Evolutionary conservation across 2,888 invertebrate species (phyloP).

Genomic region (Euplexia lucipara): DNA sequence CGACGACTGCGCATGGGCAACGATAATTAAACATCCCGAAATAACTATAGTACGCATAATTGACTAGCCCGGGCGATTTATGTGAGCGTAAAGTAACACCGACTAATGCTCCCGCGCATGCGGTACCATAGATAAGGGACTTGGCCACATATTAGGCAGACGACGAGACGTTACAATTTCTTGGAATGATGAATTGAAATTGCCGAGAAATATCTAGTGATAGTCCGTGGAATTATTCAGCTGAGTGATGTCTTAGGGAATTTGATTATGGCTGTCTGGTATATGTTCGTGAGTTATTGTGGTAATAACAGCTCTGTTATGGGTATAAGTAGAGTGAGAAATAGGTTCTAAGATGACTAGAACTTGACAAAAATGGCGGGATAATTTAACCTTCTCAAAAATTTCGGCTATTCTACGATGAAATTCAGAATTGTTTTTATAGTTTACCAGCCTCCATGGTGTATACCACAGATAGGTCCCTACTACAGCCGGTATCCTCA

Average conservation of each 20-base stretch:
- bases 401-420: not conserved
- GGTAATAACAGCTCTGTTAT: conserved; percentile 8
- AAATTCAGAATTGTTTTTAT: not conserved
- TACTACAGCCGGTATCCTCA: conserved; percentile 26
- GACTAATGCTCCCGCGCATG: conserved; percentile 57
- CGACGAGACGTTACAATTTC: conserved; percentile 59
- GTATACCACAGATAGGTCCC: conserved; percentile 14
- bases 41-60: conserved; percentile 84
- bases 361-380: not conserved
- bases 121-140: conserved; percentile 57
- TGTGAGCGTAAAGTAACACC: conserved; percentile 72
- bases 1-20: conserved; percentile 78
- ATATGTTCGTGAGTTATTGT: conserved; percentile 4
- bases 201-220: conserved; percentile 39
- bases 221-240: conserved; percentile 36
- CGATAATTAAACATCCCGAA: conserved; percentile 86
- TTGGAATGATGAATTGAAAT: conserved; percentile 53
- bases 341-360: not conserved
- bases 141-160: conserved; percentile 50
- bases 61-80: conserved; percentile 83
- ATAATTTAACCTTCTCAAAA: conserved; percentile 13
- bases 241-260: conserved; percentile 17
- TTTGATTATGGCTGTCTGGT: conserved; percentile 11
- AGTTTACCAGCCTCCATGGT: not conserved
- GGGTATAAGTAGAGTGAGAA: not conserved